Evolutionary conservation across 2,113 vertebrate species (phyloP).

Genomic region (Anas platyrhynchos): DNA sequence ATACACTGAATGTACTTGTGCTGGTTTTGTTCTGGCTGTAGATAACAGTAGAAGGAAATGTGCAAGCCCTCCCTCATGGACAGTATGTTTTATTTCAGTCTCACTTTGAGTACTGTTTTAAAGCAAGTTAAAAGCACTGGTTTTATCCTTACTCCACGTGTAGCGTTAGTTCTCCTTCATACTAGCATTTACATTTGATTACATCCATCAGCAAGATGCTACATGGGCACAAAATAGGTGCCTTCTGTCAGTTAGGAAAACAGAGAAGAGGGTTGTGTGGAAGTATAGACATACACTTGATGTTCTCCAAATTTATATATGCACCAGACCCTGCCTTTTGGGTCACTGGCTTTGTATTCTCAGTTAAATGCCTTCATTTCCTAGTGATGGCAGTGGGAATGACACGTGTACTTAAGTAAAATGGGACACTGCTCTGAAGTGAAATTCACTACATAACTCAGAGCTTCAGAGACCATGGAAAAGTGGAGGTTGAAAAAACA

Average conservation of each 20-base stretch:
- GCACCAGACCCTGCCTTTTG: background rate
- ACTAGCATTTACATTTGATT: background rate
- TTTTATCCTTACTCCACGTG: background rate
- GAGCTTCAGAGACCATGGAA: background rate
- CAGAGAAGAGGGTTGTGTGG: background rate
- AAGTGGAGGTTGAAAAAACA: background rate
- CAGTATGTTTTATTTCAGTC: background rate
- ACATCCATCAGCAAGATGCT: background rate
- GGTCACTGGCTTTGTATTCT: slow-evolving; percentile 1
- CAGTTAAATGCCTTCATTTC: background rate
- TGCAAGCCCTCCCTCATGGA: background rate
- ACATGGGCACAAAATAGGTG: background rate
- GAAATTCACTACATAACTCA: background rate
- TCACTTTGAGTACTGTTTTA: background rate
- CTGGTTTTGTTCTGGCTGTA: background rate
- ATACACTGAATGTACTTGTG: background rate
- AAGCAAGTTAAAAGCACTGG: background rate
- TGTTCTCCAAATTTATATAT: background rate
- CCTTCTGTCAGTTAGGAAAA: background rate
- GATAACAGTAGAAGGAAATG: background rate
- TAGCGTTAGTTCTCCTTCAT: background rate
- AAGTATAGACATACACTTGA: background rate
- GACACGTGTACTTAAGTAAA: background rate
- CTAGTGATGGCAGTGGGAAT: background rate
- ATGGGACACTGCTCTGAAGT: background rate